Percentiles rank a stretch among this genome's conserved stretches.
Conservation (phyloP, 2,888 invertebrate species). For the Latheticus oryzae region DNA sequence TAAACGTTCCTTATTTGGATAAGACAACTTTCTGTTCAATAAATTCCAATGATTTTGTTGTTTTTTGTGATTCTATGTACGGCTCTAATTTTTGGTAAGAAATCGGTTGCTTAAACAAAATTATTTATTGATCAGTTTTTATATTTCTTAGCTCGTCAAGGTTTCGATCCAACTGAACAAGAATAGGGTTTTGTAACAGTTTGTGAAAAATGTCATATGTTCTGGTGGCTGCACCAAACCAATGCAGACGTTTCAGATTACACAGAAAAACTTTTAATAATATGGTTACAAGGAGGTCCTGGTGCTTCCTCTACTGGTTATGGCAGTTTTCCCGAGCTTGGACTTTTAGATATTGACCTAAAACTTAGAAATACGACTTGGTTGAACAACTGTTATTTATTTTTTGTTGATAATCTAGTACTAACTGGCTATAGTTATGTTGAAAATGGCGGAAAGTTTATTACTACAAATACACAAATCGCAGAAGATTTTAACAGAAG, state of each 20-base stretch:
- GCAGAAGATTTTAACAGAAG: conserved; percentile 81
- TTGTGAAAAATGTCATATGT: conserved; percentile 79
- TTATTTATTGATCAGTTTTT: background rate
- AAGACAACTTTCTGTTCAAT: no score
- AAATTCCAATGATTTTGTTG: no score
- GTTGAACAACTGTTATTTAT: conserved; percentile 73
- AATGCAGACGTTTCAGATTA: conserved; percentile 14
- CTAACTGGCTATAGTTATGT: conserved; percentile 87
- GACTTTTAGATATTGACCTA: conserved; percentile 55
- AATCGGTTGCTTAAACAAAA: background rate
- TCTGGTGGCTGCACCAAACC: conserved; percentile 75
- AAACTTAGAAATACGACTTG: conserved; percentile 68
- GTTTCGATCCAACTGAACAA: conserved; percentile 72
- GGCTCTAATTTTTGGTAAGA: no score
- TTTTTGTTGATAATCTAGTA: conserved; percentile 94
- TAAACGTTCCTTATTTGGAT: no score
- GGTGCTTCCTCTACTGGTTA: conserved; percentile 69
- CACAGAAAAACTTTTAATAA: conserved; percentile 21
- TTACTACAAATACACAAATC: conserved; percentile 73
- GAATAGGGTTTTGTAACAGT: conserved; percentile 79
- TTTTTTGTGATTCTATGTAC: no score
- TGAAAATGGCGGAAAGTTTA: conserved; percentile 66
- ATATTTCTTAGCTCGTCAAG: conserved; percentile 26
- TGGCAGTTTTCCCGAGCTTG: conserved; percentile 77
- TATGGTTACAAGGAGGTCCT: conserved; percentile 81